Evolutionary conservation across 2,888 invertebrate genomes (phyloP), one percentile per base, ranked within the genome.

Genomic region (Saturnia pavonia): DNA sequence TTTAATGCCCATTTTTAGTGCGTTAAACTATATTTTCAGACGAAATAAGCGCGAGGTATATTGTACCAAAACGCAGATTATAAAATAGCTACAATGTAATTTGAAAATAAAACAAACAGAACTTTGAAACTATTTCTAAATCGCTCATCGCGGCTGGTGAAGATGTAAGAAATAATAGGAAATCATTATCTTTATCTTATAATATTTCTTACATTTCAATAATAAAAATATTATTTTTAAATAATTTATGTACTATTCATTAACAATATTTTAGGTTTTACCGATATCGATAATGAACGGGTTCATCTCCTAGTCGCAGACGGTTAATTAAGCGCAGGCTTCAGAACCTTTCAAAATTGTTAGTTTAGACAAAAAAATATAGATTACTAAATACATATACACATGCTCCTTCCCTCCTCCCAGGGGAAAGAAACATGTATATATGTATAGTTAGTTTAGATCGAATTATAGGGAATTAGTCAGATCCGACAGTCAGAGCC

Each of bases 291-390:
- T 70, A 70, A 54, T 14, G 69, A 27, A 42, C n/a, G 51, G 34
- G 57, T 66, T 12, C 76, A 43, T 69, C 76, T 69, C 77, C 72
- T 75, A 71, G 72, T 73, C 73, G 76, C 77, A 76, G 77, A 75
- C 76, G 77, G 22, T 72, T 70, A 54, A 67, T 0, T 11, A 16
- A 8, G 8, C 40, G 40, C 8, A 65, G 40, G 72, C 68, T 73
- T 71, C 67, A 72, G 71, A 73, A 69, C 72, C 69, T 71, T 73
- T 48, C 68, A 71, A 65, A 25, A 22, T 77, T 79, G n/a, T n/a
- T n/a, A n/a, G n/a, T n/a, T n/a, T n/a, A n/a, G n/a, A n/a, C n/a
- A n/a, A n/a, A n/a, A n/a, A n/a, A n/a, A n/a, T n/a, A n/a, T n/a
- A n/a, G n/a, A n/a, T n/a, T n/a, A n/a, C n/a, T n/a, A n/a, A n/a